Percentiles rank a stretch among this genome's conserved stretches.
These are phyloP conservation scores for Aspidiotus rigidus DNA, from an alignment of 2,888 invertebrate species.

Conservation along the genomic window DNA sequence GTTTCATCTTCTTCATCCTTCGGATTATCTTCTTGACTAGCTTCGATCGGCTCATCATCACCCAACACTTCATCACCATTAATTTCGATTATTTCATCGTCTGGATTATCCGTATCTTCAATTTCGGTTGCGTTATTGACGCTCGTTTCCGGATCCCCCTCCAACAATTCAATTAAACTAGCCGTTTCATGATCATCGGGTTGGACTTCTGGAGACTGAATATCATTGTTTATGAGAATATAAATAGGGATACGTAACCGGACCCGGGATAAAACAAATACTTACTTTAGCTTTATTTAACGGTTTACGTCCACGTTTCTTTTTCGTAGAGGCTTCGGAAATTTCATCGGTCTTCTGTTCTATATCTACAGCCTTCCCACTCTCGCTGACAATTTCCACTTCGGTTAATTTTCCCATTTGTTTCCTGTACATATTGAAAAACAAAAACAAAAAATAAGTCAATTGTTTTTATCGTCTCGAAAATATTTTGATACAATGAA, in stretches of 20 bases:
- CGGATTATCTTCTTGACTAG: not conserved
- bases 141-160: conserved; percentile 10
- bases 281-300: conserved; percentile 19
- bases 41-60: conserved; percentile 35
- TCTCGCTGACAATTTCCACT: not conserved
- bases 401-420: conserved; percentile 20
- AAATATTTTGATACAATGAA: not conserved
- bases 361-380: not conserved
- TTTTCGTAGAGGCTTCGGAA: conserved; percentile 28
- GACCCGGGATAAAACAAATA: not conserved
- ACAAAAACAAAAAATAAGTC: not conserved
- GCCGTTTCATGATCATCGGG: conserved; percentile 8
- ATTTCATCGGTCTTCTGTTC: conserved; percentile 12
- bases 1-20: conserved; percentile 43
- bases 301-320: conserved; percentile 34
- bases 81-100: conserved; percentile 36
- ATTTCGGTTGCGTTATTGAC: conserved; percentile 3
- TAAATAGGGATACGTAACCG: no score
- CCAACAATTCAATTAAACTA: conserved; percentile 23
- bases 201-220: not conserved
- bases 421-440: conserved; percentile 23
- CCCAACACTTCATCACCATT: conserved; percentile 41
- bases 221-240: no score
- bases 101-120: conserved; percentile 22
- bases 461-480: not conserved